Base-by-base conservation (phyloP, 1,140 invertebrate genomes). In the Cheumatopsyche charites region DNA sequence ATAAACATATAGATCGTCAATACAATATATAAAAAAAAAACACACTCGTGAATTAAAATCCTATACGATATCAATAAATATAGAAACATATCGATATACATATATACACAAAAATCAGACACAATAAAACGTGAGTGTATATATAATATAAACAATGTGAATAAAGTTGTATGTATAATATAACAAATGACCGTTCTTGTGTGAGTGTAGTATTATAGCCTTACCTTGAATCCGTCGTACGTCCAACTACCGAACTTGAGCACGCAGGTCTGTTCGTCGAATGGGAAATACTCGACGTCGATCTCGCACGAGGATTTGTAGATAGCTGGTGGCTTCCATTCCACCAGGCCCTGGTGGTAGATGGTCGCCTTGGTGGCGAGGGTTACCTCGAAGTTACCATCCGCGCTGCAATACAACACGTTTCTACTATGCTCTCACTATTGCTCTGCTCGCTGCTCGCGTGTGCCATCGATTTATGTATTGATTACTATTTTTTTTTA, bases 311-410 rank as follows among this genome's bases (percentile, higher is more conserved):
- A 94, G 79, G 92, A 94, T 86, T 96, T 96, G 88, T 97, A 97
- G 83, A 97, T 96, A 74, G 95, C 95, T 49, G 95, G 95, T 69
- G 95, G 95, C 81, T 96, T 95, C 95, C 95, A 97, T 83, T 96
- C 94, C 75, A 98, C 94, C 78, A 92, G 88, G 72, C 96, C 96
- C 79, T 93, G 92, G 83, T 93, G 91, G 85, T 94, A 93, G 81
- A 97, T 90, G 71, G 93, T 94, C 69, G 94, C 95, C 86, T 97
- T 96, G 77, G 95, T 97, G 83, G 94, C 93, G 82, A 97, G 88
- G 75, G 95, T 97, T 83, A 97, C 94, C 86, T 98, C 95, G 87
- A 96, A 97, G 88, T 97, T 96, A 79, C 95, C 95, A 85, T 97
- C 95, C 80, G 95, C 95, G 89, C 94, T 97, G 90, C 79, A 90